These are phyloP conservation scores for Calameuta filiformis DNA, from an alignment of 2,888 invertebrate genomes.

Conservation along the genomic window DNA sequence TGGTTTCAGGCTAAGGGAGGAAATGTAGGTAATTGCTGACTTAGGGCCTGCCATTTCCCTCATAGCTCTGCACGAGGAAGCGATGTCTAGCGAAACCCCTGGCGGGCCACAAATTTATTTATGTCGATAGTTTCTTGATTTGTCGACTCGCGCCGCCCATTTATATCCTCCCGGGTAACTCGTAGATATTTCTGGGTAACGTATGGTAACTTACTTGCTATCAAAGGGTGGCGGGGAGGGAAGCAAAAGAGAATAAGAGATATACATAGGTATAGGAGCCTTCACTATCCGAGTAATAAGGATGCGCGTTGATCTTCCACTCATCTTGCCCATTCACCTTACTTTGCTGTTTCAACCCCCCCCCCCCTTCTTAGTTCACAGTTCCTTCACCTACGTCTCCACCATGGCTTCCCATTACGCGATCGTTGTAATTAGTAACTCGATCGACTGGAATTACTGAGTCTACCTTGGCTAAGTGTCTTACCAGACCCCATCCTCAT, in stretches of 20 bases:
- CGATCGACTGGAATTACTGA: not conserved
- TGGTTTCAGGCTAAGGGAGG: slow-evolving; percentile 18
- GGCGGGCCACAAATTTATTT: slow-evolving; percentile 64
- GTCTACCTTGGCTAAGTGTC: not conserved
- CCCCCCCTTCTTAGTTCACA: too few relatives aligned
- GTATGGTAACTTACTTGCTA: slow-evolving; percentile 37
- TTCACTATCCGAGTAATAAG: not conserved
- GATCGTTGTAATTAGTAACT: not conserved
- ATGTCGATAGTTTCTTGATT: slow-evolving; percentile 67
- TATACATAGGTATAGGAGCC: not conserved
- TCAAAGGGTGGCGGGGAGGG: not conserved
- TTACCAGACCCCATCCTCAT: not conserved
- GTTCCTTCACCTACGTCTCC: not conserved
- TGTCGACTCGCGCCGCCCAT: slow-evolving; percentile 64
- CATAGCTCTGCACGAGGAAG: slow-evolving; percentile 45
- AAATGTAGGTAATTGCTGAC: slow-evolving; percentile 60
- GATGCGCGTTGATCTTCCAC: not conserved
- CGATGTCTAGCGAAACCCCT: slow-evolving; percentile 54
- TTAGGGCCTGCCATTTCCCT: slow-evolving; percentile 59
- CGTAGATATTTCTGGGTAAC: slow-evolving; percentile 54
- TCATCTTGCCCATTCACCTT: not conserved
- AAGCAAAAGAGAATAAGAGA: slow-evolving; percentile 8
- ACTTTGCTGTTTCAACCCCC: not conserved
- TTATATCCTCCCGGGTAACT: slow-evolving; percentile 60
- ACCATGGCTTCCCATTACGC: not conserved